phyloP scores from a whole-genome alignment of 53 echinoderm and acorn worm species.

The Mesocentrotus franciscanus region DNA sequence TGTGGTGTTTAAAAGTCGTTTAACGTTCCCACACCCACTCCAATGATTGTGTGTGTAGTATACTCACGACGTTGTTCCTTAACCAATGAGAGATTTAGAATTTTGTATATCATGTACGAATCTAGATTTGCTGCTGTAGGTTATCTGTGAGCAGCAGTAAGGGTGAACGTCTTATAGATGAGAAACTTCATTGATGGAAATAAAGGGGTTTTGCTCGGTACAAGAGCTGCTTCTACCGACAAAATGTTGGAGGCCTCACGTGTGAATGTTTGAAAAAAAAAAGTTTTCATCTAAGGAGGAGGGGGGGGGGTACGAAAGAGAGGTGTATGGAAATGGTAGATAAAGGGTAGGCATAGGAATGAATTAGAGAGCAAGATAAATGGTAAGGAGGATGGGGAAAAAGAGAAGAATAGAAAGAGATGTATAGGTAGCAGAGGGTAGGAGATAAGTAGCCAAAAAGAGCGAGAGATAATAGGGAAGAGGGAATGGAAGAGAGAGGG shows the following conservation, averaged over 20 bases:
- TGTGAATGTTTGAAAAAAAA: neutral
- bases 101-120: neutral
- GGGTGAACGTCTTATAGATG: neutral
- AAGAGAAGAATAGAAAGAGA: neutral
- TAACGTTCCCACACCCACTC: neutral
- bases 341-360: neutral
- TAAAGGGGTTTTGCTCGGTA: neutral
- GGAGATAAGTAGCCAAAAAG: no score
- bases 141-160: neutral
- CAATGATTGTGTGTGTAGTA: neutral
- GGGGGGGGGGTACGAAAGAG: no score
- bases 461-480: neutral
- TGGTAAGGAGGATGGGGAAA: neutral
- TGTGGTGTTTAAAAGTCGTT: neutral
- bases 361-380: no score
- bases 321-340: neutral
- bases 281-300: no score
- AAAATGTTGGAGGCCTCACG: neutral
- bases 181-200: neutral
- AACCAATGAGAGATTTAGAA: neutral
- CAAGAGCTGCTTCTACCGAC: neutral
- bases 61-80: neutral
- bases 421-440: no score
- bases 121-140: neutral
- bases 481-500: neutral